Evolutionary conservation across 2,888 invertebrate species (phyloP).

Genomic region (Lasioglossum calceatum): DNA sequence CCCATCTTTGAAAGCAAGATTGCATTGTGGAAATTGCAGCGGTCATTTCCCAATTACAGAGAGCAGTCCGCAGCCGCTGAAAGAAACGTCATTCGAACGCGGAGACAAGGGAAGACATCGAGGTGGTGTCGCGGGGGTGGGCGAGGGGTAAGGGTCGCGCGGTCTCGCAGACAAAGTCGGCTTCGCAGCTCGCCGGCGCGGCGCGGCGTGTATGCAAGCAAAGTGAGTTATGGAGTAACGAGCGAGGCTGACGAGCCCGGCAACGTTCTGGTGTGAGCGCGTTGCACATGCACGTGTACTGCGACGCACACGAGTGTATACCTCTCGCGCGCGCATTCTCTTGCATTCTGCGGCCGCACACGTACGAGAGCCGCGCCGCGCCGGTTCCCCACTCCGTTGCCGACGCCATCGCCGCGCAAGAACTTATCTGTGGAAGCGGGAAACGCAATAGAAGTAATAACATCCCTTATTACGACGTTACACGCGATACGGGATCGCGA

Average conservation of each 20-base stretch:
- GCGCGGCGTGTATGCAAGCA: slow-evolving; percentile 52
- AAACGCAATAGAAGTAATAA: slow-evolving; percentile 76
- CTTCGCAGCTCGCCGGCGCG: slow-evolving; percentile 9
- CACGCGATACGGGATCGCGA: slow-evolving; percentile 74
- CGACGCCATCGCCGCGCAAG: slow-evolving; percentile 44
- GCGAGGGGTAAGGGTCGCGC: neutral
- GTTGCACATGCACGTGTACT: slow-evolving; percentile 6
- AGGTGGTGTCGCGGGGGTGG: neutral
- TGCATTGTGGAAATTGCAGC: neutral
- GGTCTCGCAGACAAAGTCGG: neutral
- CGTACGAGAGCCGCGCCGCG: slow-evolving; percentile 37
- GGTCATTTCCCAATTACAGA: neutral
- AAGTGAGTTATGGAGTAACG: slow-evolving; percentile 72
- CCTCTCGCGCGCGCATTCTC: neutral
- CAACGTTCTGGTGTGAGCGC: slow-evolving; percentile 28
- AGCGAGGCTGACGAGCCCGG: slow-evolving; percentile 62
- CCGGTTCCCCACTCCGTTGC: neutral
- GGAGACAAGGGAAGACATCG: slow-evolving; percentile 9
- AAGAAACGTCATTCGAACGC: slow-evolving; percentile 29
- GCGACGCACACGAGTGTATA: neutral
- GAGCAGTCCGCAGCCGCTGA: neutral
- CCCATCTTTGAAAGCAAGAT: neutral
- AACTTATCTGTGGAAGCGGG: slow-evolving; percentile 73
- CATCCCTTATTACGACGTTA: slow-evolving; percentile 76
- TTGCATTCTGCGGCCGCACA: slow-evolving; percentile 40